A percentile compares a stretch with the other conserved stretches of the same genome.
Conservation (phyloP, 2,113 vertebrate species). For the Macquaria australasica region DNA sequence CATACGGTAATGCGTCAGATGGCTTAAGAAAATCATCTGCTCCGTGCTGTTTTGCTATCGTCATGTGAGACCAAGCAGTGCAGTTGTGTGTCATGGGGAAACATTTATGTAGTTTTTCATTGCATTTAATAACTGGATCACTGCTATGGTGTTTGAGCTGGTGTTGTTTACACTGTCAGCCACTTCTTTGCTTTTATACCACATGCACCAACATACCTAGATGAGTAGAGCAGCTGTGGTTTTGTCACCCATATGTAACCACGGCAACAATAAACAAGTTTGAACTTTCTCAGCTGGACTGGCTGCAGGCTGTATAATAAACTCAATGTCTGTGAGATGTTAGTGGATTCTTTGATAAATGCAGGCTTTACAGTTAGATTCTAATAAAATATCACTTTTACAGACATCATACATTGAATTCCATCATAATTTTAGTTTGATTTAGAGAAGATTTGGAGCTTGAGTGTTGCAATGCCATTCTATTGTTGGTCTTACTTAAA, state of each 20-base stretch:
- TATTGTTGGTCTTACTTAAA: no score
- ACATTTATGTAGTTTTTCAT: neutral
- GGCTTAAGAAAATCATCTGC: neutral
- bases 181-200: neutral
- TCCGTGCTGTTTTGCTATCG: neutral
- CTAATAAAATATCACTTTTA: no score
- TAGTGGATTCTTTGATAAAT: neutral
- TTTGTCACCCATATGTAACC: neutral
- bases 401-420: no score
- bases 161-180: neutral
- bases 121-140: neutral
- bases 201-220: neutral
- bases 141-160: neutral
- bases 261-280: neutral
- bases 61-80: conserved; percentile 1
- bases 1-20: neutral
- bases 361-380: neutral
- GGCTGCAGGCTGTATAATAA: neutral
- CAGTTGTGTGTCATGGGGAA: neutral
- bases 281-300: neutral
- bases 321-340: neutral
- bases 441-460: no score
- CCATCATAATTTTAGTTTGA: no score
- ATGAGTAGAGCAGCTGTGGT: neutral
- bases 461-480: no score